Conservation (phyloP, 2,113 vertebrate species). For the Strix uralensis region DNA sequence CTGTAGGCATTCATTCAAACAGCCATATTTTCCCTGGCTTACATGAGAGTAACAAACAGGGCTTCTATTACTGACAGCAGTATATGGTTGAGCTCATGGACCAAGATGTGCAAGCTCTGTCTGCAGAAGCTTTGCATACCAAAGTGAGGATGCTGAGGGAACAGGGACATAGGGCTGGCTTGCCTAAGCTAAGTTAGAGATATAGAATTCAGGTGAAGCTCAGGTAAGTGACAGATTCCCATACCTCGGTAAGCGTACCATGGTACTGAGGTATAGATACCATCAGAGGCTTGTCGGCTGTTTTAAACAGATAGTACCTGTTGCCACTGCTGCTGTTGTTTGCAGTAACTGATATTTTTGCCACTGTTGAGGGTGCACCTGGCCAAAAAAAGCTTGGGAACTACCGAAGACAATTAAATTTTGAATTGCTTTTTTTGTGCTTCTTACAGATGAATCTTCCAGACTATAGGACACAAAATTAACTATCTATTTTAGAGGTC, state of each 20-base stretch:
- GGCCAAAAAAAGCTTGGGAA: neutral
- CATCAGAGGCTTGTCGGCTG: neutral
- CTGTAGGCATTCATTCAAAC: neutral
- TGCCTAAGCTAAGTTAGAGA: neutral
- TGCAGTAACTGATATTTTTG: neutral
- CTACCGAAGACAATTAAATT: neutral
- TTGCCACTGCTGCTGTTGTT: neutral
- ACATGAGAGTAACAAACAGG: neutral
- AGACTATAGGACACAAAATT: neutral
- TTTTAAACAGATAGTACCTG: neutral
- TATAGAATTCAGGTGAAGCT: neutral
- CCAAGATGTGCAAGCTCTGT: neutral
- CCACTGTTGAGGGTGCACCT: neutral
- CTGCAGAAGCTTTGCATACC: neutral
- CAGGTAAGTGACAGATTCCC: neutral
- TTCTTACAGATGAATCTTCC: neutral
- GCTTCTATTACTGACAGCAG: neutral
- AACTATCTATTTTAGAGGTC: neutral
- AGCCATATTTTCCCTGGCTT: neutral
- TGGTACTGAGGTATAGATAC: neutral
- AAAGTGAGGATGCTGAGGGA: neutral
- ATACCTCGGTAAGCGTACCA: rapidly evolving
- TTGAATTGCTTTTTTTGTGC: neutral
- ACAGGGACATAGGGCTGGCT: neutral
- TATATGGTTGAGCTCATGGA: neutral